Evolutionary conservation across 2,113 vertebrate species (phyloP).

Genomic region (Mesoclemmys tuberculata): DNA sequence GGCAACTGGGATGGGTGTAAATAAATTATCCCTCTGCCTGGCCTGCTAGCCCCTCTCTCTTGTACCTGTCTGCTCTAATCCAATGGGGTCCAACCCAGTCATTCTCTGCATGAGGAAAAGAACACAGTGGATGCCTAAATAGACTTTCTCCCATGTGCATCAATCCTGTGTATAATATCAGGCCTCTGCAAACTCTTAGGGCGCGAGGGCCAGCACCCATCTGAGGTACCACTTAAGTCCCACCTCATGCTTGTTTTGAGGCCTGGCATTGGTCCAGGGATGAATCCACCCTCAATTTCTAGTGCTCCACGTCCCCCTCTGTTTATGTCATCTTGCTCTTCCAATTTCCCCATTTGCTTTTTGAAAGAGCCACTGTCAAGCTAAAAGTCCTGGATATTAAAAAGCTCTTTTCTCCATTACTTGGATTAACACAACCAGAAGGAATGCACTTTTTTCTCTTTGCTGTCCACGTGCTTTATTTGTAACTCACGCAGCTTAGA

Average conservation of each 20-base stretch:
- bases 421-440: neutral
- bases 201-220: neutral
- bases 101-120: neutral
- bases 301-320: neutral
- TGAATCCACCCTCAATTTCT: neutral
- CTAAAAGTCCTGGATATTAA: neutral
- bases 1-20: neutral
- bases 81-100: neutral
- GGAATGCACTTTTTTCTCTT: neutral
- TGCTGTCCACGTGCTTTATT: neutral
- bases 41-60: neutral
- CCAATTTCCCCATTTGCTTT: neutral
- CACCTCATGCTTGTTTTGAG: too few species aligned
- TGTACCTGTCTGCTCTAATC: neutral
- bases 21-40: neutral
- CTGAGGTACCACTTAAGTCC: neutral
- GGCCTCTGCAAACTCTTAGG: neutral
- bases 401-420: neutral
- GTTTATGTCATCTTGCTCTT: neutral
- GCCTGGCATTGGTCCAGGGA: neutral
- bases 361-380: neutral
- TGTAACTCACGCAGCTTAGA: neutral
- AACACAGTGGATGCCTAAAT: neutral
- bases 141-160: neutral
- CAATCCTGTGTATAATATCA: neutral